These are phyloP conservation scores for Physella acuta DNA, from an alignment of 1,140 invertebrate genomes.

Conservation along the genomic window DNA sequence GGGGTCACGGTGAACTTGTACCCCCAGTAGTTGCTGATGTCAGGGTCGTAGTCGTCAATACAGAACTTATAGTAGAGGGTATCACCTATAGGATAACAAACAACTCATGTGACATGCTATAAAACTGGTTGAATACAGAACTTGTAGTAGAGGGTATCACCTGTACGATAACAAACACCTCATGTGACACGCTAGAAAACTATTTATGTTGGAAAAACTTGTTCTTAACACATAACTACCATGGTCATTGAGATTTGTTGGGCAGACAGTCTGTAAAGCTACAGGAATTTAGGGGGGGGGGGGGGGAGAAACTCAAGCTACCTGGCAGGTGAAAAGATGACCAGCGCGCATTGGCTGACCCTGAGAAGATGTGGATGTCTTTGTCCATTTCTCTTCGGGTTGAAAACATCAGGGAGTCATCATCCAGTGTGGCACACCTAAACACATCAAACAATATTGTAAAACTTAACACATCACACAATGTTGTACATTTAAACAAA, in stretches of 20 bases:
- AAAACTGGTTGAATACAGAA: no score
- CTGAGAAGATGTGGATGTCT: slow-evolving; percentile 47
- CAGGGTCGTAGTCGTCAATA: slow-evolving; percentile 32
- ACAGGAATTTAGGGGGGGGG: no score
- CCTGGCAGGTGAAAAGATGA: slow-evolving; percentile 49
- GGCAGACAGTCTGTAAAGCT: no score
- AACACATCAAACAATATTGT: slow-evolving; percentile 17
- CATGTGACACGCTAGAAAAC: no score
- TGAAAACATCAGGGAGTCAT: slow-evolving; percentile 48
- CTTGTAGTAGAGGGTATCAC: slow-evolving; percentile 53
- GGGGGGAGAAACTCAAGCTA: no score
- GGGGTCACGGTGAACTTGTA: slow-evolving; percentile 58
- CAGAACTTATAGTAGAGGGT: slow-evolving; percentile 51
- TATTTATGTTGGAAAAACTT: no score
- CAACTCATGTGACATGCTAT: no score
- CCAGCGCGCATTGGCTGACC: slow-evolving; percentile 37
- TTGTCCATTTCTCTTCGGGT: slow-evolving; percentile 42
- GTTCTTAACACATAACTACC: no score
- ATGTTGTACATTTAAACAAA: no score
- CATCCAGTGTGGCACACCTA: slow-evolving; percentile 51
- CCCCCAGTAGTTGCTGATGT: slow-evolving; percentile 44
- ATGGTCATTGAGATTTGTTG: no score
- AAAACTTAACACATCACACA: no score
- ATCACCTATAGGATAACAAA: slow-evolving; percentile 47
- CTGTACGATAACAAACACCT: slow-evolving; percentile 36